phyloP scores from a whole-genome alignment of 2,113 vertebrate species.

The Sebastes schlegelii region DNA sequence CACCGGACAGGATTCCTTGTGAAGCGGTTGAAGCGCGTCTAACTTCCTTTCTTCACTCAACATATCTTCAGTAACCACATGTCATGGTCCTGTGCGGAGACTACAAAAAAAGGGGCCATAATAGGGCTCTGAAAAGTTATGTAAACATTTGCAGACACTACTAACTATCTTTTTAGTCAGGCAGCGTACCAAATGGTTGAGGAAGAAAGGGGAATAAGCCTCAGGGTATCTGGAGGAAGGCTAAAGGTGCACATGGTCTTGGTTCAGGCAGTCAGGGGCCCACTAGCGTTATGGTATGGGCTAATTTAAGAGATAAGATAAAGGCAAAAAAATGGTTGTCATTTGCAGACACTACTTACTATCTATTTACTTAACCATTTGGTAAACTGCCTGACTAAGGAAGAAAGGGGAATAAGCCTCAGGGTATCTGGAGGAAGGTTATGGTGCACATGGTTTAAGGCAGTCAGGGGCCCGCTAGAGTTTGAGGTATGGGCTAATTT shows the following conservation, averaged over 20 bases:
- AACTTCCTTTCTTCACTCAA: too few relatives aligned
- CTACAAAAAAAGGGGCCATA: background rate
- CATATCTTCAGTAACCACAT: too few relatives aligned
- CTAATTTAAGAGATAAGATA: background rate
- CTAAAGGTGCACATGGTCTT: background rate
- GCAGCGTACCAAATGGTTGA: background rate
- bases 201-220: too few relatives aligned
- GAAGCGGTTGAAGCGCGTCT: background rate
- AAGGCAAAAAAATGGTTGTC: background rate
- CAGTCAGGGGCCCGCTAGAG: background rate
- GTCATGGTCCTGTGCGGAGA: too few relatives aligned
- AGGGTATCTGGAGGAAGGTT: background rate
- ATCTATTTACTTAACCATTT: too few relatives aligned
- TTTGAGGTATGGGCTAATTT: background rate
- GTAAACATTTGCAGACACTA: background rate
- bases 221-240: background rate
- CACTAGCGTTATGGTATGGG: background rate
- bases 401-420: too few relatives aligned
- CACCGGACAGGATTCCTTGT: too few relatives aligned
- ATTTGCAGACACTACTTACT: background rate
- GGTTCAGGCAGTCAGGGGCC: background rate
- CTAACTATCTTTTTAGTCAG: background rate
- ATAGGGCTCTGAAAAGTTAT: background rate
- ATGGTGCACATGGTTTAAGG: constrained; percentile 1
- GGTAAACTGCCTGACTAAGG: too few relatives aligned